phyloP scores from a whole-genome alignment of 2,888 invertebrate genomes.

The Campoplex nolae region DNA sequence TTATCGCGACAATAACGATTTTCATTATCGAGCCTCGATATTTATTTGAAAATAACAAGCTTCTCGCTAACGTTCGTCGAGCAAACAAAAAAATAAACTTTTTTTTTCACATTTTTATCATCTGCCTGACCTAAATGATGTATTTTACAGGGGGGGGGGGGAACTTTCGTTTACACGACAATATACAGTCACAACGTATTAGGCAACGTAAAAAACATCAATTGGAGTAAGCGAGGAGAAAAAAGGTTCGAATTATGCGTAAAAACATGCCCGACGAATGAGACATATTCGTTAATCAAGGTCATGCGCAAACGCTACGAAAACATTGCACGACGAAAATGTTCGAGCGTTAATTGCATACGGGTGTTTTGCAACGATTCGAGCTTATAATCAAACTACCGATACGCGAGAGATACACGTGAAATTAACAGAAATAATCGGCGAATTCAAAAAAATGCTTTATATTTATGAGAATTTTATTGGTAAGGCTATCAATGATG shows the following conservation, averaged over 20 bases:
- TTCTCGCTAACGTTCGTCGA: background rate
- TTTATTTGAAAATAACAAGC: background rate
- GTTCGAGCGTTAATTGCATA: constrained; percentile 38
- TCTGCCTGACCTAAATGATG: background rate
- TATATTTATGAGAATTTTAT: background rate
- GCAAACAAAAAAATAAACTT: background rate
- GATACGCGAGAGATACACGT: constrained; percentile 33
- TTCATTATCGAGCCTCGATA: background rate
- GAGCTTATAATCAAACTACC: constrained; percentile 39
- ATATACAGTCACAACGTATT: background rate
- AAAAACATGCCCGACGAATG: background rate
- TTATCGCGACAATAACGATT: background rate
- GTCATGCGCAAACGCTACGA: constrained; percentile 7
- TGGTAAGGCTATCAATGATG: constrained; percentile 40
- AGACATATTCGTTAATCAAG: constrained; percentile 27
- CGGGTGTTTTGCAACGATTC: constrained; percentile 14
- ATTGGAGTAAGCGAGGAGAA: background rate
- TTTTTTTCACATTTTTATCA: background rate
- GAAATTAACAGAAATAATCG: constrained; percentile 12
- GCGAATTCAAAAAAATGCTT: constrained; percentile 27
- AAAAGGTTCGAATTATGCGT: constrained; percentile 12
- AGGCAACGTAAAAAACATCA: background rate
- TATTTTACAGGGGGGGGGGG: no score
- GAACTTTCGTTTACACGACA: background rate
- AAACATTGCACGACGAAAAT: constrained; percentile 21